Percentiles rank a stretch among this genome's conserved stretches.
Evolutionary conservation across 2,797 vertebrate species (phyloP).

Genomic region (Sebastes minor): DNA sequence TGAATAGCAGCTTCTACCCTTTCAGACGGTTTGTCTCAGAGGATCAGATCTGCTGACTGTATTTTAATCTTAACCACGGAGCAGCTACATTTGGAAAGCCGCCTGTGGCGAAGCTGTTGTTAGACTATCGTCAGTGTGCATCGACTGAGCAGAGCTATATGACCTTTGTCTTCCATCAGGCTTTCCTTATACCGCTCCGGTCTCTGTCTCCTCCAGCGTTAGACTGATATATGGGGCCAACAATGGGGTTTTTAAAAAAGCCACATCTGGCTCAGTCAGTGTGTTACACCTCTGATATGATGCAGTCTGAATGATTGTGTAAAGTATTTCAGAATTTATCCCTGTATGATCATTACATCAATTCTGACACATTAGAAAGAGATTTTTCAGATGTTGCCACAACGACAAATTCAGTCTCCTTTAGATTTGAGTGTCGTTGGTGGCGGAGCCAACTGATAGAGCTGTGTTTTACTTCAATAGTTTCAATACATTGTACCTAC

Average conservation of each 20-base stretch:
- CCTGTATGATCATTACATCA: background rate
- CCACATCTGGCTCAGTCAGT: background rate
- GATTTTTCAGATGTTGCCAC: background rate
- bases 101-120: conserved; percentile 25
- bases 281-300: background rate
- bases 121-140: conserved; percentile 17
- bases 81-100: conserved; percentile 24
- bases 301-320: background rate
- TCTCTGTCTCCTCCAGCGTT: conserved; percentile 21
- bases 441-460: background rate
- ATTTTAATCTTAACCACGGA: conserved; percentile 21
- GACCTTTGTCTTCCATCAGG: conserved; percentile 34
- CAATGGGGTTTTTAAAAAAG: background rate
- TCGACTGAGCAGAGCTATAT: background rate
- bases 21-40: conserved; percentile 19
- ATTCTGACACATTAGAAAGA: background rate
- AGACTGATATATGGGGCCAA: background rate
- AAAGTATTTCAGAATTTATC: background rate
- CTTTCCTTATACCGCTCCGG: background rate
- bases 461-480: too few species aligned
- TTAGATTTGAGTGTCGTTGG: background rate
- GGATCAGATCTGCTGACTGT: conserved; percentile 15
- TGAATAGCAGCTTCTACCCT: background rate
- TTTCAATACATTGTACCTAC: background rate
- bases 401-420: background rate